Percentiles rank a stretch among this genome's conserved stretches.
These are phyloP conservation scores for Nibea albiflora DNA, from an alignment of 2,113 vertebrate genomes.

Conservation along the genomic window DNA sequence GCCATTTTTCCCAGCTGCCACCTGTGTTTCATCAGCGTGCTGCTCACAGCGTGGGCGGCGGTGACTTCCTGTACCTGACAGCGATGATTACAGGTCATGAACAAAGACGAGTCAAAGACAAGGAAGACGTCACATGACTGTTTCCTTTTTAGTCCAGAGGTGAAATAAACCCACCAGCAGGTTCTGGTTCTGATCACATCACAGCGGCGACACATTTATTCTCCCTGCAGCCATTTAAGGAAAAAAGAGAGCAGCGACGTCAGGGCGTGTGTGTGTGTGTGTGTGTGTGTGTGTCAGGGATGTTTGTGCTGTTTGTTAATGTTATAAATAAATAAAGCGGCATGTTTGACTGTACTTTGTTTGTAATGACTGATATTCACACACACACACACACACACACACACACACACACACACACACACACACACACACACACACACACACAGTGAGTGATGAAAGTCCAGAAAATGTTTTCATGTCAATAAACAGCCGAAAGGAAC, in stretches of 20 bases:
- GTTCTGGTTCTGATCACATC: not conserved
- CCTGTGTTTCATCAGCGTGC: conserved; percentile 23
- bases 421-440: not conserved
- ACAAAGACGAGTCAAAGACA: conserved; percentile 16
- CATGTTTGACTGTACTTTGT: conserved; percentile 42
- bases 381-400: no score
- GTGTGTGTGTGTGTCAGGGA: conserved; percentile 33
- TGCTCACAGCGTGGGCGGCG: not conserved
- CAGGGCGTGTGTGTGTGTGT: conserved; percentile 15
- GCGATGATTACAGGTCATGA: conserved; percentile 57
- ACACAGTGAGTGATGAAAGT: no score
- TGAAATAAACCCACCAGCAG: not conserved
- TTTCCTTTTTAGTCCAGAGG: not conserved
- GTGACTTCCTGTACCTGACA: conserved; percentile 30
- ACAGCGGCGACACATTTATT: not conserved
- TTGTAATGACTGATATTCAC: conserved; percentile 52
- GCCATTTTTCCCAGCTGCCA: conserved; percentile 53
- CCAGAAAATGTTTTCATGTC: no score
- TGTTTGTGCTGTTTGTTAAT: conserved; percentile 54
- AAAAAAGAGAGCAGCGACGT: not conserved
- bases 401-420: conserved; percentile 10
- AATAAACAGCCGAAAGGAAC: no score
- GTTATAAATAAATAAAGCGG: conserved; percentile 64
- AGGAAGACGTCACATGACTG: not conserved
- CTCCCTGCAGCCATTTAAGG: not conserved